Conservation (phyloP, 2,113 vertebrate species). For the Oophaga pumilio region DNA sequence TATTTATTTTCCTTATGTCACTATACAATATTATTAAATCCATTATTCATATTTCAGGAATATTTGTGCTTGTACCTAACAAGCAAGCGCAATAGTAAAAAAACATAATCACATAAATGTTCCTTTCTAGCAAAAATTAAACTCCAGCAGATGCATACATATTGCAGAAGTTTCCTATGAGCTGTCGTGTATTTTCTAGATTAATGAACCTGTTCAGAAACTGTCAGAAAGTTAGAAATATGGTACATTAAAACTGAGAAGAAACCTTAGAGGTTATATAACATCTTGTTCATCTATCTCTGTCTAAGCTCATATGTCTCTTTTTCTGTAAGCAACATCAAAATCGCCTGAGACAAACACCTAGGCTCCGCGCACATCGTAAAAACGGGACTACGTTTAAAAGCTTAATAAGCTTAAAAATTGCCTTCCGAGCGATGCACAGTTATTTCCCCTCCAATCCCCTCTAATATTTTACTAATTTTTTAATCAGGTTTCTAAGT, state of each 20-base stretch:
- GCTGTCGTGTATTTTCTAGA: conserved; percentile 32
- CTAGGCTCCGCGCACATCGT: background rate
- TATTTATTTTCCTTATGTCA: background rate
- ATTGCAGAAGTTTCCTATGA: conserved; percentile 18
- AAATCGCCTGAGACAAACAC: conserved; percentile 29
- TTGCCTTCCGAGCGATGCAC: background rate
- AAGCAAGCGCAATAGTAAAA: background rate
- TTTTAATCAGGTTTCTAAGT: background rate
- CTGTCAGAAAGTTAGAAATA: conserved; percentile 46
- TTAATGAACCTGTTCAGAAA: conserved; percentile 44
- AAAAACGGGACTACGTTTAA: background rate
- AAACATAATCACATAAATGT: background rate
- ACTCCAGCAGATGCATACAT: conserved; percentile 20
- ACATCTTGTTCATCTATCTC: conserved; percentile 40
- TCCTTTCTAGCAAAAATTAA: background rate
- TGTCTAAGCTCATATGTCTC: conserved; percentile 41
- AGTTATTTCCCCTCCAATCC: background rate
- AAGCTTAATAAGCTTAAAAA: background rate
- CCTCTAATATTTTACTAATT: background rate
- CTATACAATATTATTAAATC: background rate
- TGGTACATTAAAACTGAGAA: conserved; percentile 42
- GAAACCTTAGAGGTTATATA: conserved; percentile 47
- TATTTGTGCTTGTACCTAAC: background rate
- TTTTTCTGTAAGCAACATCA: conserved; percentile 30
- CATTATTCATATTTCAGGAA: background rate